Conservation (phyloP, 2,113 vertebrate genomes). For the Calonectris borealis region DNA sequence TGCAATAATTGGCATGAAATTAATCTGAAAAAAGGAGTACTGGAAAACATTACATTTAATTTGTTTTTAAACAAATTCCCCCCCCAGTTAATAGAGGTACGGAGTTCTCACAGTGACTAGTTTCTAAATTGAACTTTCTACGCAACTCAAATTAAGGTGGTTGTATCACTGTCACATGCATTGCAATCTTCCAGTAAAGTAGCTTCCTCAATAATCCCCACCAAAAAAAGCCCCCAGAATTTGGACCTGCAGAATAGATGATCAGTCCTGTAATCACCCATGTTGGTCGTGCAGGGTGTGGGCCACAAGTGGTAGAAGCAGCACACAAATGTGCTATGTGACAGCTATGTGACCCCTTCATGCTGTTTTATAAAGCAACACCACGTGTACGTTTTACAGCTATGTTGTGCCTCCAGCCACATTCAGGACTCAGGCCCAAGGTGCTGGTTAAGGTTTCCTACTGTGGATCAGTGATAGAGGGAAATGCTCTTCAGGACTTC, state of each 20-base stretch:
- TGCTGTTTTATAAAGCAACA: neutral
- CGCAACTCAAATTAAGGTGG: neutral
- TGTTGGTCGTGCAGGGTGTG: neutral
- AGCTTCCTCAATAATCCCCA: neutral
- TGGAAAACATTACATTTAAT: conserved; percentile 60
- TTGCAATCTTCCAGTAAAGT: neutral
- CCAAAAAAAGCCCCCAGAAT: neutral
- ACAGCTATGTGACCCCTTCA: neutral
- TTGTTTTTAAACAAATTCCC: conserved; percentile 47
- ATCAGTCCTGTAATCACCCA: neutral
- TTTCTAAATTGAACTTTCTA: conserved; percentile 48
- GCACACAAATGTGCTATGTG: neutral
- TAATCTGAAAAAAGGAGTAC: conserved; percentile 54
- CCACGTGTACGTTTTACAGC: fast-evolving
- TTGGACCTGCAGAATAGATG: neutral
- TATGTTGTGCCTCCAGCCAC: fast-evolving
- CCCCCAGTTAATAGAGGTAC: conserved; percentile 26
- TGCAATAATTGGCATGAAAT: conserved; percentile 74
- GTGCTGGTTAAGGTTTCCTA: neutral
- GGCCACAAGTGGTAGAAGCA: neutral
- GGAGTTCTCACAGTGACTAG: neutral
- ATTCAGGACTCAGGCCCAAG: neutral
- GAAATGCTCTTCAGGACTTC: neutral
- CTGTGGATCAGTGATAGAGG: neutral
- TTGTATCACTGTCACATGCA: neutral